Conservation (phyloP, 2,797 vertebrate genomes). For the Schizopygopsis pylzovi region DNA sequence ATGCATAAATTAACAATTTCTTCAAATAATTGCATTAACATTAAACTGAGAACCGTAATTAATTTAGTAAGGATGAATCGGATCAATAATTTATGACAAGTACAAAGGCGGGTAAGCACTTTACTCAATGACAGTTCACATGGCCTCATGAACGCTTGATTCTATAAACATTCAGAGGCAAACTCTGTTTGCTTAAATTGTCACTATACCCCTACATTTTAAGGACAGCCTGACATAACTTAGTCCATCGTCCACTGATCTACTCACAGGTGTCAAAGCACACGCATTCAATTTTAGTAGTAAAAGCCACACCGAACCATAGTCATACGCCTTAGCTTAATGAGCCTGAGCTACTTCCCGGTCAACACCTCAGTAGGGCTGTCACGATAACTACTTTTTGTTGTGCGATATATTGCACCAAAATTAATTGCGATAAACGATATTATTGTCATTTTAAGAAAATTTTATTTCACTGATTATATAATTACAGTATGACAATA, state of each 20-base stretch:
- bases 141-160: neutral
- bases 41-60: too few species aligned
- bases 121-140: neutral
- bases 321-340: neutral
- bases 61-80: neutral
- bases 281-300: neutral
- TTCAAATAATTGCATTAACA: neutral
- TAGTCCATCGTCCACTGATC: conserved; percentile 19
- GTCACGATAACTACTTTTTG: too few species aligned
- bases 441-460: too few species aligned
- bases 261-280: neutral
- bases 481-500: too few species aligned
- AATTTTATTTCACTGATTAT: too few species aligned
- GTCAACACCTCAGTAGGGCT: conserved; percentile 59
- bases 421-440: too few species aligned
- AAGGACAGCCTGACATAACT: conserved; percentile 31
- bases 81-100: neutral
- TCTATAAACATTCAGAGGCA: neutral
- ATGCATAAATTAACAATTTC: too few species aligned
- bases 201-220: conserved; percentile 25
- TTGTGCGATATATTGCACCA: too few species aligned
- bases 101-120: neutral
- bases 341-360: neutral
- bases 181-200: conserved; percentile 29
- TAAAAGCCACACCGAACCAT: neutral